A percentile compares a stretch with the other conserved stretches of the same genome.
Conservation (phyloP, 2,113 vertebrate genomes). For the Spea bombifrons region DNA sequence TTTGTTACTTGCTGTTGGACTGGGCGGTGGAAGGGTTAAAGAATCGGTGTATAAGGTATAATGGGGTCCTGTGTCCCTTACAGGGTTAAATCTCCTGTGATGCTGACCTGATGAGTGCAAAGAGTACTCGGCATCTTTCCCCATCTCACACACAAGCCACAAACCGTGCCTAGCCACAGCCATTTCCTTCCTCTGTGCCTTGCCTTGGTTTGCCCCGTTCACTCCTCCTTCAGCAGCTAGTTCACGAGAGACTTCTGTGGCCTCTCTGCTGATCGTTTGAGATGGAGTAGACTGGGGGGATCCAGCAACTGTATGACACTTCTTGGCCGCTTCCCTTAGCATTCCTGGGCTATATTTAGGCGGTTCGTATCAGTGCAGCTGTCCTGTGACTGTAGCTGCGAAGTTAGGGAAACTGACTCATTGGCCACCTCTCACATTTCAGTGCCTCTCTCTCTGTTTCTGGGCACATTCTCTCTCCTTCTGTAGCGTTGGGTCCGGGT, state of each 20-base stretch:
- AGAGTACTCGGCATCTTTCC: background rate
- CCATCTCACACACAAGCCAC: background rate
- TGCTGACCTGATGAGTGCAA: background rate
- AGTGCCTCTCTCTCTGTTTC: constrained; percentile 40
- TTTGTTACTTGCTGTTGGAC: too few relatives aligned
- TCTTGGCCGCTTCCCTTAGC: constrained; percentile 38
- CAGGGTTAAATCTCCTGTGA: background rate
- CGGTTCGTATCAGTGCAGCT: constrained; percentile 75
- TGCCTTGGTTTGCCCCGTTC: background rate
- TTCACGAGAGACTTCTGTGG: background rate
- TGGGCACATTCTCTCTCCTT: background rate
- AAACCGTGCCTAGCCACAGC: background rate
- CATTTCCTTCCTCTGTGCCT: constrained; percentile 28
- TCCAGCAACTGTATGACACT: constrained; percentile 50
- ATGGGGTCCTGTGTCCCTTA: too few relatives aligned
- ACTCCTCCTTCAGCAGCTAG: background rate
- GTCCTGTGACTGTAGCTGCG: constrained; percentile 63
- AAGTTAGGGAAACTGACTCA: constrained; percentile 61
- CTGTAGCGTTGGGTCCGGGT: constrained; percentile 18
- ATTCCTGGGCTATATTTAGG: constrained; percentile 79
- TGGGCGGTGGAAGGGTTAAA: too few relatives aligned
- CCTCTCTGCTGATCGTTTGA: constrained; percentile 31
- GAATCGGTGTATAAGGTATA: too few relatives aligned
- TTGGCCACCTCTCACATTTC: constrained; percentile 60
- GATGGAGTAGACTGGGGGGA: constrained; percentile 51